A percentile compares a stretch with the other conserved stretches of the same genome.
Evolutionary conservation across 2,113 vertebrate genomes (phyloP).

Genomic region (Oryzias javanicus): DNA sequence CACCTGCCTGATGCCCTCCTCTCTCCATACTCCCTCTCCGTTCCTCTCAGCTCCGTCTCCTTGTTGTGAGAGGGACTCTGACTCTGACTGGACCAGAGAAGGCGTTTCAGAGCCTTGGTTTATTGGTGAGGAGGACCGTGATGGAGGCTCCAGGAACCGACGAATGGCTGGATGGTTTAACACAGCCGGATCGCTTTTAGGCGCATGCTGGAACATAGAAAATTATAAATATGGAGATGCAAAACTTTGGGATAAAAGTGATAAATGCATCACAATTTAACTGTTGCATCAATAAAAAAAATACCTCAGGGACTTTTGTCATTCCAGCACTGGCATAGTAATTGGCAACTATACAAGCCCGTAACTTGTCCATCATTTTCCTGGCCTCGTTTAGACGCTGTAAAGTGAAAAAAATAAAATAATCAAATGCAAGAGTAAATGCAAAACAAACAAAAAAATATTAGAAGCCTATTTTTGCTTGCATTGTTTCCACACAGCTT

Average conservation of each 20-base stretch:
- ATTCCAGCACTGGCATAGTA: conserved; percentile 92
- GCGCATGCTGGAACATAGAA: conserved; percentile 64
- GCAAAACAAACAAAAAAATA: not conserved
- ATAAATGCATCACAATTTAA: too few species aligned
- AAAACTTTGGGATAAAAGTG: not conserved
- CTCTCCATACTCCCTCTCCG: conserved; percentile 68
- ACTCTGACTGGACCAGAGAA: conserved; percentile 90
- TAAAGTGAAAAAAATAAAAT: conserved; percentile 9
- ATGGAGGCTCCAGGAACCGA: conserved; percentile 93
- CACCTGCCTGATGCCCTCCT: conserved; percentile 78
- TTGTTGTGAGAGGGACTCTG: conserved; percentile 91
- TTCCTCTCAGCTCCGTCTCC: conserved; percentile 82
- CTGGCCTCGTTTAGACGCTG: conserved; percentile 95
- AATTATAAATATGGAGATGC: not conserved
- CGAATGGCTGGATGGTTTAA: conserved; percentile 97
- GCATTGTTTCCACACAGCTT: not conserved
- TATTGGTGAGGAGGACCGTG: conserved; percentile 92
- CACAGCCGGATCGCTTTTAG: conserved; percentile 84
- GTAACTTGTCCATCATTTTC: conserved; percentile 98
- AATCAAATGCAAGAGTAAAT: not conserved
- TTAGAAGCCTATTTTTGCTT: not conserved
- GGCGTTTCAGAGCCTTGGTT: conserved; percentile 94
- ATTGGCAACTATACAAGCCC: conserved; percentile 97
- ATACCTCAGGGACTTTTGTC: conserved; percentile 90
- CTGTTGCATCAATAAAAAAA: not conserved